Conservation (phyloP, 92 coral and sea anemone species). For the Plumapathes pennacea region DNA sequence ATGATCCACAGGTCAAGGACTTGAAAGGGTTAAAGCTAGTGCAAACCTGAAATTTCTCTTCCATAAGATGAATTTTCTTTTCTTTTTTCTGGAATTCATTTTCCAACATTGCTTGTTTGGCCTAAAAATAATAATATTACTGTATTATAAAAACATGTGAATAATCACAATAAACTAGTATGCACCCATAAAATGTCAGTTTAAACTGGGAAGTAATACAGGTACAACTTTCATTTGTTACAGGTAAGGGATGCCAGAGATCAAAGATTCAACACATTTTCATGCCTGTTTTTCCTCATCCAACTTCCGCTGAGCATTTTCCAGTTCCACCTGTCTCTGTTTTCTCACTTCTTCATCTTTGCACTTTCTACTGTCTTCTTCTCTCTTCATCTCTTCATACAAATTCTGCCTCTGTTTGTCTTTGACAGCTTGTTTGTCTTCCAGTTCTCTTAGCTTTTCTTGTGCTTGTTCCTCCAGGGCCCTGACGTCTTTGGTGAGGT, state of each 20-base stretch:
- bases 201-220: no score
- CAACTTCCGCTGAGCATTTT: slow-evolving; percentile 58
- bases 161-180: no score
- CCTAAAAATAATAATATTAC: slow-evolving; percentile 10
- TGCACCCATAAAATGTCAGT: no score
- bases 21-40: background rate
- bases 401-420: slow-evolving; percentile 50
- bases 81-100: slow-evolving; percentile 55
- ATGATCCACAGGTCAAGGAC: background rate
- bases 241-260: background rate
- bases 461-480: slow-evolving; percentile 75
- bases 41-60: slow-evolving; percentile 71
- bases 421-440: slow-evolving; percentile 64
- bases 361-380: slow-evolving; percentile 63
- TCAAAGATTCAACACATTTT: background rate
- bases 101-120: slow-evolving; percentile 38
- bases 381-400: slow-evolving; percentile 64
- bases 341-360: slow-evolving; percentile 57
- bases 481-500: slow-evolving; percentile 41
- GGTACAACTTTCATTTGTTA: background rate
- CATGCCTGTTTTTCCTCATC: slow-evolving; percentile 65
- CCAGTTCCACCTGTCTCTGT: slow-evolving; percentile 60
- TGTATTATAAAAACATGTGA: no score
- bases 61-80: slow-evolving; percentile 45
- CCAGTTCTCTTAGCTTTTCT: slow-evolving; percentile 67